Base-by-base conservation (phyloP, 2,888 invertebrate species). In the Cosmorhoe ocellata region DNA sequence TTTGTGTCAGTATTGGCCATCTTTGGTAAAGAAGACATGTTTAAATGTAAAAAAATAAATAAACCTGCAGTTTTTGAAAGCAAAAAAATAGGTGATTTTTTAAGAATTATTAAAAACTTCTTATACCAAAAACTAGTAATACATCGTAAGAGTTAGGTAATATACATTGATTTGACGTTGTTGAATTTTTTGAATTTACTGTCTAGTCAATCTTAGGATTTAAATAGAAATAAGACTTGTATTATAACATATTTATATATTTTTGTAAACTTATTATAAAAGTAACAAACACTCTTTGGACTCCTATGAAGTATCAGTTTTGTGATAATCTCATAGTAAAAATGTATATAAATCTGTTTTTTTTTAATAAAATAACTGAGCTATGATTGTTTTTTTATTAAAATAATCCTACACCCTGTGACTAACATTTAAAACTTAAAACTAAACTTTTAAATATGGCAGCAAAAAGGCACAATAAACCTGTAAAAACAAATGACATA, bases 171-270 rank as follows among this genome's bases (percentile, higher is more conserved):
- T 34, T 24, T 33, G 33, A 34, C 28, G 7, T 24, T 13, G 30
- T 30, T 22, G 3, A 18, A 41, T 13, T 49, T 38, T 30, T 34
- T 22, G 14, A 34, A 37, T 47, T 26, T 54, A 28, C 34, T 43
- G 58, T 70, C 72, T 72, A 72, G 72, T 72, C 72, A 72, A 63
- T 37, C 43, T 55, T 54, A 43, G 37, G 26, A 18, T 31, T 32
- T 12, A 48, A 45, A 33, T 56, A 58, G 18, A 52, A 49, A 55
- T 48, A 49, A 50, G 18, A 56, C 33, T 13, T 34, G 10, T 18
- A 42, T 12, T 14, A 4, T 48, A 47, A 48, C 24, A 34, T 31
- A 36, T n/a, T 45, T 18, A 27, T 41, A 26, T 51, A 54, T 50
- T 39, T 18, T 52, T 52, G 42, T 56, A 47, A 59, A 32, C 45